A percentile compares a stretch with the other conserved stretches of the same genome.
phyloP scores from a whole-genome alignment of 2,113 vertebrate genomes.

The Misgurnus mizolepis region DNA sequence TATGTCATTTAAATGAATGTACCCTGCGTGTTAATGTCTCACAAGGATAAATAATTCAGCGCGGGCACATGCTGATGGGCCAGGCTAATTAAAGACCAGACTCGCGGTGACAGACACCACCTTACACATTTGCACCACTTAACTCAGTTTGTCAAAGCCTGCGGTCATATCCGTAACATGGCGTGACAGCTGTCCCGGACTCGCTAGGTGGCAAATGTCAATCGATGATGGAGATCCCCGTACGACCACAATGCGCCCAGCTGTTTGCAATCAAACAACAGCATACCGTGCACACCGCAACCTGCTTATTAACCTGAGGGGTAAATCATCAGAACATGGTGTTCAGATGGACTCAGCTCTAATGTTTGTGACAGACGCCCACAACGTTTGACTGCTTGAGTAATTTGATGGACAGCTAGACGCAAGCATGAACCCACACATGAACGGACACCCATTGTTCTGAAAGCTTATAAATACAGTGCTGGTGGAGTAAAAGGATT shows the following conservation, averaged over 20 bases:
- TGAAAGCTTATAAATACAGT: conserved; percentile 9
- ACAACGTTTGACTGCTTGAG: conserved; percentile 29
- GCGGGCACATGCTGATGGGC: conserved; percentile 29
- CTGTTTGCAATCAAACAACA: conserved; percentile 32
- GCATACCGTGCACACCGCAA: conserved; percentile 21
- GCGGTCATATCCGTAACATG: conserved; percentile 23
- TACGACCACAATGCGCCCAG: conserved; percentile 3
- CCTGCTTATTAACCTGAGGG: conserved; percentile 51
- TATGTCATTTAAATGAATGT: conserved; percentile 16
- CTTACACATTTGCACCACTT: conserved; percentile 53
- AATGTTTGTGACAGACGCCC: conserved; percentile 44
- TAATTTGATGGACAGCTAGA: conserved; percentile 32
- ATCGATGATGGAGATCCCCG: conserved; percentile 32
- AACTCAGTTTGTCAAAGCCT: conserved; percentile 31
- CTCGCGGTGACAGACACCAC: conserved; percentile 38
- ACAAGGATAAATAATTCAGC: conserved; percentile 47
- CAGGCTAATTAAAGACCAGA: conserved; percentile 45
- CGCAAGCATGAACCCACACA: neutral
- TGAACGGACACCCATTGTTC: conserved; percentile 2
- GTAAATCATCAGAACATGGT: conserved; percentile 38
- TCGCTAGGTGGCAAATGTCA: conserved; percentile 45
- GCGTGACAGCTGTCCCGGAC: conserved; percentile 40
- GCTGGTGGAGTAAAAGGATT: neutral
- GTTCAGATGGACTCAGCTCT: conserved; percentile 22
- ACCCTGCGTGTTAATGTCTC: conserved; percentile 31